These are phyloP conservation scores for Pandemis heparana DNA, from an alignment of 2,888 invertebrate genomes.

Conservation along the genomic window DNA sequence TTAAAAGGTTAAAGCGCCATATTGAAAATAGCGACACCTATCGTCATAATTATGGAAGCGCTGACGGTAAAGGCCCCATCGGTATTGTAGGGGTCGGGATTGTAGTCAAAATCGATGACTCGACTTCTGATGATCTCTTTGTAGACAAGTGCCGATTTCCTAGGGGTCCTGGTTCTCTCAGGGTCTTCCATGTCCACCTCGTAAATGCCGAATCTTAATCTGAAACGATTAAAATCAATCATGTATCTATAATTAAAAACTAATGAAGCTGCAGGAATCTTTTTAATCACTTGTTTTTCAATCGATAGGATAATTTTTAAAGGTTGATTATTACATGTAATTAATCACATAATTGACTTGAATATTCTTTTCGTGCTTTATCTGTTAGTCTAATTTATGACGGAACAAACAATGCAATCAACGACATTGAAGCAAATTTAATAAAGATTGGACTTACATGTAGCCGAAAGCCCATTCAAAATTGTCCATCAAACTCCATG, in stretches of 20 bases:
- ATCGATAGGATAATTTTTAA: too few relatives aligned
- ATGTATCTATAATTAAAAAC: neutral
- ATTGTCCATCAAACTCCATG: constrained; percentile 85
- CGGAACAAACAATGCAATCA: neutral
- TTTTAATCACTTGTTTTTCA: too few relatives aligned
- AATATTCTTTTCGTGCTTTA: too few relatives aligned
- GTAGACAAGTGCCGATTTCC: constrained; percentile 81
- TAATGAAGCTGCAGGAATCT: too few relatives aligned
- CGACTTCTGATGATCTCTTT: constrained; percentile 72
- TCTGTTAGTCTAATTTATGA: neutral
- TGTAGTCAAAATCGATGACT: constrained; percentile 49
- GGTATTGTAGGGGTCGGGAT: constrained; percentile 46
- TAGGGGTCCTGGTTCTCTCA: constrained; percentile 69
- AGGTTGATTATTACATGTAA: too few relatives aligned
- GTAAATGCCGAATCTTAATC: constrained; percentile 34
- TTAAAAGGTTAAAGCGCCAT: constrained; percentile 7
- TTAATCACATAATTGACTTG: too few relatives aligned
- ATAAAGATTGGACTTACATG: constrained; percentile 57
- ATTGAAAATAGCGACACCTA: constrained; percentile 9
- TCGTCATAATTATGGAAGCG: constrained; percentile 13
- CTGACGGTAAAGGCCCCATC: constrained; percentile 5
- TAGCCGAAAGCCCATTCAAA: constrained; percentile 84
- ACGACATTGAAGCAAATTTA: neutral
- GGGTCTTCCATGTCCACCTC: constrained; percentile 32
- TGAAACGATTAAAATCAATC: neutral